Evolutionary conservation across 2,113 vertebrate species (phyloP).

Genomic region (Mesoclemmys tuberculata): DNA sequence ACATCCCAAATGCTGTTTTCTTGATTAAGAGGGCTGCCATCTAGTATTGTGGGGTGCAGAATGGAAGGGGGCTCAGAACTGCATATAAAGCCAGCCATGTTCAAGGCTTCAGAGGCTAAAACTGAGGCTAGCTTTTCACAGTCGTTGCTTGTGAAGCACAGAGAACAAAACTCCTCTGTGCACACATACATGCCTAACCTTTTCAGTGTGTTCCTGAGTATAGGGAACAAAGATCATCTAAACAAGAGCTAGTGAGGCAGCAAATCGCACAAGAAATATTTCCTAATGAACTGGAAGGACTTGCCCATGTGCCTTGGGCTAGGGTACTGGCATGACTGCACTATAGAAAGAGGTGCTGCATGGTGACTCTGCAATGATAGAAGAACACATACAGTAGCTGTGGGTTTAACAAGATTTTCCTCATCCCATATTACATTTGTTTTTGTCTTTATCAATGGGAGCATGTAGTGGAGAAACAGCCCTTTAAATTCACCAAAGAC

Average conservation of each 20-base stretch:
- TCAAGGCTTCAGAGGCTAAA: background rate
- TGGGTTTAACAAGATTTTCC: background rate
- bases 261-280: slow-evolving; percentile 68
- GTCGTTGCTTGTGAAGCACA: background rate
- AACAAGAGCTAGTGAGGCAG: slow-evolving; percentile 68
- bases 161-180: slow-evolving; percentile 8
- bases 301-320: slow-evolving; percentile 59
- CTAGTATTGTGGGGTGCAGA: background rate
- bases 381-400: background rate
- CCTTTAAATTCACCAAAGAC: background rate
- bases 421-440: background rate
- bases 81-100: background rate
- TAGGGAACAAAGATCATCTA: slow-evolving; percentile 60
- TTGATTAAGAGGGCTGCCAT: background rate
- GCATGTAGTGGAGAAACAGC: background rate
- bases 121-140: background rate
- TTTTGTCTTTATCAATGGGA: background rate
- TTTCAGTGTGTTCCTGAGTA: background rate
- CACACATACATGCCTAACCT: background rate
- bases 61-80: background rate
- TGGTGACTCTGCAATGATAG: background rate
- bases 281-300: slow-evolving; percentile 75
- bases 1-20: slow-evolving; percentile 26
- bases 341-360: background rate
- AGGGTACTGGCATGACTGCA: background rate